Percentiles rank a stretch among this genome's conserved stretches.
phyloP scores from a whole-genome alignment of 2,113 vertebrate genomes.

The Lonchura striata region DNA sequence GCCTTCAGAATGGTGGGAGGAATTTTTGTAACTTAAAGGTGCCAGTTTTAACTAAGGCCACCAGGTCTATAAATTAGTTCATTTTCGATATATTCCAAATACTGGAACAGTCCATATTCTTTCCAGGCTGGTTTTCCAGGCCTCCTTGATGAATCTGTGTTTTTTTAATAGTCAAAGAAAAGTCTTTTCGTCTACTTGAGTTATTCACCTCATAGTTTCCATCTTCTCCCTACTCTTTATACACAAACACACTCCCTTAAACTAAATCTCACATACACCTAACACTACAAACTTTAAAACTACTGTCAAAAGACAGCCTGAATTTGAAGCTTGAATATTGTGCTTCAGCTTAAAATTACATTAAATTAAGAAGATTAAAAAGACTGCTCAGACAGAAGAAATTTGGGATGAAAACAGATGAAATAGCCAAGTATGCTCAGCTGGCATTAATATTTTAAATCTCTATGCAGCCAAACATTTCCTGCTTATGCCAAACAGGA shows the following conservation, averaged over 20 bases:
- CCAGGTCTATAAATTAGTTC: neutral
- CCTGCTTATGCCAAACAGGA: neutral
- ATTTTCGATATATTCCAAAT: neutral
- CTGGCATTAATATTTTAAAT: conserved; percentile 35
- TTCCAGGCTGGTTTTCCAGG: neutral
- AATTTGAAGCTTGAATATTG: neutral
- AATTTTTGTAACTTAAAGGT: neutral
- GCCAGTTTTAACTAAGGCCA: neutral
- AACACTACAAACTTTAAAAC: neutral
- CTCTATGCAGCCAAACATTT: conserved; percentile 1
- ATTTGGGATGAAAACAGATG: neutral
- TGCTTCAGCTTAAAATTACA: neutral
- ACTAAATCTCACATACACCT: neutral
- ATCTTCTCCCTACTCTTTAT: neutral
- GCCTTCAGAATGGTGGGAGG: neutral
- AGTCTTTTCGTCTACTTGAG: neutral
- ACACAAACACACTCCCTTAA: neutral
- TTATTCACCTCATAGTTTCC: neutral
- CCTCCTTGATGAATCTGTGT: neutral
- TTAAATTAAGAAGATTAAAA: neutral
- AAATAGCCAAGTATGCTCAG: conserved; percentile 2
- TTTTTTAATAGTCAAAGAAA: neutral
- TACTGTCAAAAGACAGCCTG: neutral
- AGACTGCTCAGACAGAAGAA: neutral
- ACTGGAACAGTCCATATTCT: neutral